These are phyloP conservation scores for Pollenia griseotomentosa DNA, from an alignment of 2,888 invertebrate species.

Conservation along the genomic window DNA sequence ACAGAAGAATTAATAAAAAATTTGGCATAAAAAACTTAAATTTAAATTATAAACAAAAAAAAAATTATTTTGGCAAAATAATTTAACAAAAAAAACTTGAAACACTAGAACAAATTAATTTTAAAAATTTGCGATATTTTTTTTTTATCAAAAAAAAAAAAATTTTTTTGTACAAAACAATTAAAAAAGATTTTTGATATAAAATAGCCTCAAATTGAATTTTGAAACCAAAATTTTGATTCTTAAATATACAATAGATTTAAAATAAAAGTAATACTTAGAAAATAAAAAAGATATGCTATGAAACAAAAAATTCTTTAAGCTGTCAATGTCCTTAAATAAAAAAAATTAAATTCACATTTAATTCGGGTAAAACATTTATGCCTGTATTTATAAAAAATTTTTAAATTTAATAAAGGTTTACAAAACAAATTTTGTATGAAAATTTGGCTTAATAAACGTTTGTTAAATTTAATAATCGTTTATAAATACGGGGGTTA, in stretches of 20 bases:
- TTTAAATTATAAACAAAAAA: slow-evolving; percentile 58
- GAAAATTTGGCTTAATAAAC: no score
- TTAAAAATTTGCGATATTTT: slow-evolving; percentile 25
- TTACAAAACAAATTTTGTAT: no score
- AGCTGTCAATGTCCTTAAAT: no score
- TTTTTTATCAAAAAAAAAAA: slow-evolving; percentile 19
- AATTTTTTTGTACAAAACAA: slow-evolving; percentile 5
- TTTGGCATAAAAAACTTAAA: slow-evolving; percentile 72
- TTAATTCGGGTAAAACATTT: background rate
- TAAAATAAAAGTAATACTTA: background rate
- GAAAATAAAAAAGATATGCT: background rate
- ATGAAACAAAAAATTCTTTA: background rate
- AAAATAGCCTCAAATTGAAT: slow-evolving; percentile 44
- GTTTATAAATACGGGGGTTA: no score
- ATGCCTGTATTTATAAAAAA: no score
- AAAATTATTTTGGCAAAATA: slow-evolving; percentile 58
- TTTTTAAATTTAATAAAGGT: no score
- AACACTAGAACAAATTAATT: slow-evolving; percentile 39
- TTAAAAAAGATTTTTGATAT: background rate
- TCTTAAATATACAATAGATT: no score
- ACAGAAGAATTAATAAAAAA: slow-evolving; percentile 60
- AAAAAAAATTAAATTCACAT: background rate
- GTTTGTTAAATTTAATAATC: no score
- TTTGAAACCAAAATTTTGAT: slow-evolving; percentile 21
- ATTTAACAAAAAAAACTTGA: slow-evolving; percentile 59